Evolutionary conservation across 2,797 vertebrate genomes (phyloP), one percentile per base, ranked within the genome.

Genomic region (Mico argentatus): DNA sequence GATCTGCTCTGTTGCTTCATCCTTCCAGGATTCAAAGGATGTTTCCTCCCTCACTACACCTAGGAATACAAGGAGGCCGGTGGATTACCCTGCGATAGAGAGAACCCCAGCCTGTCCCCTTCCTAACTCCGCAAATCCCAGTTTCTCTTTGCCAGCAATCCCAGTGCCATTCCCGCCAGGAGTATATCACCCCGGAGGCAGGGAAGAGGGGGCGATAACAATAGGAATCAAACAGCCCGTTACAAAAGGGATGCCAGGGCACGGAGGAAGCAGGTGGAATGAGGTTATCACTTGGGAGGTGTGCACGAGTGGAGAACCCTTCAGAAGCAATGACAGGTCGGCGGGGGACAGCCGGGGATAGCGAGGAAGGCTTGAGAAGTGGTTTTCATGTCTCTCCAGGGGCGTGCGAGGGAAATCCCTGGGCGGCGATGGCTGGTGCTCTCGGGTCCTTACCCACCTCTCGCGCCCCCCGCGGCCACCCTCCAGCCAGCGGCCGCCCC

Each of bases 371-470:
- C 17, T 30, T 14, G 52, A 59, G 84, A 73, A 80, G 70, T 9
- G 90, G 80, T 70, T n/a, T 57, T 9, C 36, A 0, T 0, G 46
- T 17, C 82, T 30, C 27, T 24, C 95, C n/a, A n/a, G 0, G 5
- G 80, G 88, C 86, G 39, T 61, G 75, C 30, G 48, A 94, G 93
- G 94, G 96, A 88, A 93, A 97, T 94, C 96, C 91, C 97, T 5
- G 46, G 72, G 52, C 84, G n/a, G 92, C 76, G n/a, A 79, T 46
- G 48, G 77, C 39, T 19, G 80, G 88, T 39, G 88, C 95, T 67
- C 44, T 33, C 67, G 11, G 91, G 93, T 76, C 59, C 67, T 70
- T 79, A 93, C 96, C 96, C 7, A 88, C 91, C 88, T 55, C 82
- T 82, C 10, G 33, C 88, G 24, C 39, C 92, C 92, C 85, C 81